Conservation (phyloP, 2,888 invertebrate genomes). For the Nemoura dubitans region DNA sequence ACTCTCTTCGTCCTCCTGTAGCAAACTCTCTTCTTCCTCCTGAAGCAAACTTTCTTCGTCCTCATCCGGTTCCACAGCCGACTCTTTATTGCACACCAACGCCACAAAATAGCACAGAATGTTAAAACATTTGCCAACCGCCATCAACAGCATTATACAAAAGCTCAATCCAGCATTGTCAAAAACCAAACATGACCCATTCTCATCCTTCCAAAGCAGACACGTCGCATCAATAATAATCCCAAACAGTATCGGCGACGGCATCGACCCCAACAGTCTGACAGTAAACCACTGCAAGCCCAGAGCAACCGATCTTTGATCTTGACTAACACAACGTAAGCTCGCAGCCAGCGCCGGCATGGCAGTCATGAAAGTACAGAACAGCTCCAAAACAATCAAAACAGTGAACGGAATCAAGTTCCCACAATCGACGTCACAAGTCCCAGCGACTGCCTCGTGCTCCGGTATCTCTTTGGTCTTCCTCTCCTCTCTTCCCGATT, state of each 20-base stretch:
- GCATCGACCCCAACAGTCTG: constrained; percentile 83
- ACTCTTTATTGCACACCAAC: constrained; percentile 75
- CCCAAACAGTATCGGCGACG: constrained; percentile 87
- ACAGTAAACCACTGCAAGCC: constrained; percentile 92
- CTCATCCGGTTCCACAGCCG: constrained; percentile 23
- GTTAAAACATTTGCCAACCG: constrained; percentile 76
- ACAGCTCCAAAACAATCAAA: constrained; percentile 77
- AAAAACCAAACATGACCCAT: constrained; percentile 79
- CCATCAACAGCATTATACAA: constrained; percentile 77
- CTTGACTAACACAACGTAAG: constrained; percentile 81
- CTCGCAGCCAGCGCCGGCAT: constrained; percentile 88
- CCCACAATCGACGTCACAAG: constrained; percentile 70
- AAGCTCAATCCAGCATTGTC: constrained; percentile 74
- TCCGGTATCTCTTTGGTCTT: constrained; percentile 57
- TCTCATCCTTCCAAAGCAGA: constrained; percentile 74
- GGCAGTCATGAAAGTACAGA: constrained; percentile 82
- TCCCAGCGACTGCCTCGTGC: constrained; percentile 69
- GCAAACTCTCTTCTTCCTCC: not conserved
- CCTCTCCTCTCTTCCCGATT: not conserved
- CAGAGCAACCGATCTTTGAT: constrained; percentile 84
- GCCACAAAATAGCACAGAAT: constrained; percentile 77
- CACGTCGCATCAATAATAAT: constrained; percentile 85
- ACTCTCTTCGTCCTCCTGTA: not conserved
- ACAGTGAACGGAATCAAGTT: constrained; percentile 71
- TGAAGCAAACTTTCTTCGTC: not conserved